Conservation (phyloP, 2,113 vertebrate genomes). For the Stomatorhinus ivindoensis region DNA sequence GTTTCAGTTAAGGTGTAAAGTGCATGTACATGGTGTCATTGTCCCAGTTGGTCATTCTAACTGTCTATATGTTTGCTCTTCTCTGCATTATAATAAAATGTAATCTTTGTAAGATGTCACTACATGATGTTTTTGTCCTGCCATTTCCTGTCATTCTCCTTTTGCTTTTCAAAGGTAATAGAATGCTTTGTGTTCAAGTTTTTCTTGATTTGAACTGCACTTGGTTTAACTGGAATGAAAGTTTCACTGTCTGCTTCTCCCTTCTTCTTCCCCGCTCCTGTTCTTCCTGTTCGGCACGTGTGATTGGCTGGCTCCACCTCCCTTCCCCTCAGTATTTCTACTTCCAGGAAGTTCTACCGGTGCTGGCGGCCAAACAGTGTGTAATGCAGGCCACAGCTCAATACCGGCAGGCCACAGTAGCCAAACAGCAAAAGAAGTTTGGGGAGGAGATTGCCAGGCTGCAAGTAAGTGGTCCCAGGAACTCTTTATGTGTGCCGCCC, state of each 20-base stretch:
- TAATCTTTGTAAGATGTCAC: background rate
- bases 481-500: background rate
- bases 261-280: constrained; percentile 77
- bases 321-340: constrained; percentile 98
- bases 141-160: background rate
- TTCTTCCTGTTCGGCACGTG: constrained; percentile 35
- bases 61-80: background rate
- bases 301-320: constrained; percentile 25
- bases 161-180: background rate
- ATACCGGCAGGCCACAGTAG: constrained; percentile 80
- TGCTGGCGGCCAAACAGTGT: constrained; percentile 94
- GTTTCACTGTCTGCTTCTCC: constrained; percentile 44
- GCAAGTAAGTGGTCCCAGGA: constrained; percentile 63
- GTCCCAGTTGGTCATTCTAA: background rate
- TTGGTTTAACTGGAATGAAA: background rate
- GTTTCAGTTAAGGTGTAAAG: background rate
- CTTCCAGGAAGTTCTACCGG: constrained; percentile 98
- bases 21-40: background rate
- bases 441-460: constrained; percentile 94
- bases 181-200: constrained; percentile 11
- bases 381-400: constrained; percentile 96
- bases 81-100: background rate
- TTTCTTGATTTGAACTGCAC: constrained; percentile 60
- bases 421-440: constrained; percentile 93
- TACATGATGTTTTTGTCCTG: background rate